Percentiles rank a stretch among this genome's conserved stretches.
These are phyloP conservation scores for Thaumetopoea pityocampa DNA, from an alignment of 1,140 invertebrate genomes.

Conservation along the genomic window DNA sequence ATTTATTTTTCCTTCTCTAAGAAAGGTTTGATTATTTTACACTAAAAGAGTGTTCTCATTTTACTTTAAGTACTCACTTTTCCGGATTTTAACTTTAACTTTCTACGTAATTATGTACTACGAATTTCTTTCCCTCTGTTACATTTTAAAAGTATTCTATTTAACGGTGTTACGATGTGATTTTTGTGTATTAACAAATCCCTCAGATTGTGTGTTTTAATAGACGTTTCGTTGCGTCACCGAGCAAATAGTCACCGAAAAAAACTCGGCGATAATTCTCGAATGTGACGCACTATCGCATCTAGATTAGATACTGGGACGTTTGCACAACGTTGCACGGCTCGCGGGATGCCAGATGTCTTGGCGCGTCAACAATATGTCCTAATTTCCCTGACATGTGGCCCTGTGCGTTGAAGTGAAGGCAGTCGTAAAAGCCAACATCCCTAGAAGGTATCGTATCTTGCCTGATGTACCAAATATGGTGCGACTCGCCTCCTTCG, in stretches of 20 bases:
- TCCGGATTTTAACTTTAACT: too few relatives aligned
- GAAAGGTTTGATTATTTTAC: too few relatives aligned
- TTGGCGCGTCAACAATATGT: constrained; percentile 36
- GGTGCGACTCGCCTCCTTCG: constrained; percentile 50
- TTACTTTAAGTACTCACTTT: too few relatives aligned
- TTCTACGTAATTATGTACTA: too few relatives aligned
- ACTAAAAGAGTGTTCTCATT: too few relatives aligned
- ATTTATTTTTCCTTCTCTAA: too few relatives aligned
- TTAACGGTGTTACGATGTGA: constrained; percentile 10
- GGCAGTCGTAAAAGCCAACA: constrained; percentile 57
- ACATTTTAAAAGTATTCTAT: constrained; percentile 6
- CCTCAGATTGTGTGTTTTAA: constrained; percentile 16
- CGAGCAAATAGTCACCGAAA: constrained; percentile 14
- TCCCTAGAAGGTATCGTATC: constrained; percentile 57
- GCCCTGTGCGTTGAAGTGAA: constrained; percentile 59
- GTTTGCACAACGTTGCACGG: background rate
- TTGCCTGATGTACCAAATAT: constrained; percentile 56
- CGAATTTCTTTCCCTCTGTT: too few relatives aligned
- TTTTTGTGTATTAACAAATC: constrained; percentile 20
- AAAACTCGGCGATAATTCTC: constrained; percentile 12
- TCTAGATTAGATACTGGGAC: constrained; percentile 18
- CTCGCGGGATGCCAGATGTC: constrained; percentile 20
- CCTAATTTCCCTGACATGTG: constrained; percentile 68
- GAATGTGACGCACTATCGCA: constrained; percentile 13
- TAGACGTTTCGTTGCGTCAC: constrained; percentile 7